phyloP scores from a whole-genome alignment of 2,797 vertebrate species.

The Heliangelus exortis region DNA sequence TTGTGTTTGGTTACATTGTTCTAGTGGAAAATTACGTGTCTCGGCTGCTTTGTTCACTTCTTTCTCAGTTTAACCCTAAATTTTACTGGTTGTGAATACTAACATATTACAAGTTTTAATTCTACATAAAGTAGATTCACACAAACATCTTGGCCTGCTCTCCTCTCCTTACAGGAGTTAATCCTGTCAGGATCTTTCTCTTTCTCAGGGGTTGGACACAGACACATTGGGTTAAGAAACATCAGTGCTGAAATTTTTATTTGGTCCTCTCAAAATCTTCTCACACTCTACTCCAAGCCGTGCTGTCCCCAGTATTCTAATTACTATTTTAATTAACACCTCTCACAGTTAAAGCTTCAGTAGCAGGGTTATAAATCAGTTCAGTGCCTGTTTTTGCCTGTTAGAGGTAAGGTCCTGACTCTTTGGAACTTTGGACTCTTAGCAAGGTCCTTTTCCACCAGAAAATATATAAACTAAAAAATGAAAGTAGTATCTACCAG shows the following conservation, averaged over 20 bases:
- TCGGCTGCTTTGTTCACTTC: too few relatives aligned
- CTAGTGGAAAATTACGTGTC: too few relatives aligned
- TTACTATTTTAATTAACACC: background rate
- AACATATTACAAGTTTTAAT: too few relatives aligned
- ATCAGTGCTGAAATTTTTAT: background rate
- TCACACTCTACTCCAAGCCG: rapidly evolving
- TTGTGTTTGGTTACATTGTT: too few relatives aligned
- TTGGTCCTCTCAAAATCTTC: background rate
- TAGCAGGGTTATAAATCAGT: background rate
- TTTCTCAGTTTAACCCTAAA: too few relatives aligned
- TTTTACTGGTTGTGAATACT: too few relatives aligned
- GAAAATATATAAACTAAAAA: too few relatives aligned
- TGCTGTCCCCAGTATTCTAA: background rate
- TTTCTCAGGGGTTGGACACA: rapidly evolving
- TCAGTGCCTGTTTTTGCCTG: background rate
- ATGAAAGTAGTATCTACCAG: background rate
- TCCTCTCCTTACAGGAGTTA: too few relatives aligned
- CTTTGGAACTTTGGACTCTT: background rate
- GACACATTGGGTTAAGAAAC: background rate
- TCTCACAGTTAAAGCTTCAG: background rate
- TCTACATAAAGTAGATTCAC: too few relatives aligned
- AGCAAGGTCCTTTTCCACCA: too few relatives aligned
- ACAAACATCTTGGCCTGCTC: too few relatives aligned
- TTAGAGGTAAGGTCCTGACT: background rate
- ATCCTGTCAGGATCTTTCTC: too few relatives aligned